Evolutionary conservation across 2,888 invertebrate genomes (phyloP), one percentile per base, ranked within the genome.

Genomic region (Magallana nippona): DNA sequence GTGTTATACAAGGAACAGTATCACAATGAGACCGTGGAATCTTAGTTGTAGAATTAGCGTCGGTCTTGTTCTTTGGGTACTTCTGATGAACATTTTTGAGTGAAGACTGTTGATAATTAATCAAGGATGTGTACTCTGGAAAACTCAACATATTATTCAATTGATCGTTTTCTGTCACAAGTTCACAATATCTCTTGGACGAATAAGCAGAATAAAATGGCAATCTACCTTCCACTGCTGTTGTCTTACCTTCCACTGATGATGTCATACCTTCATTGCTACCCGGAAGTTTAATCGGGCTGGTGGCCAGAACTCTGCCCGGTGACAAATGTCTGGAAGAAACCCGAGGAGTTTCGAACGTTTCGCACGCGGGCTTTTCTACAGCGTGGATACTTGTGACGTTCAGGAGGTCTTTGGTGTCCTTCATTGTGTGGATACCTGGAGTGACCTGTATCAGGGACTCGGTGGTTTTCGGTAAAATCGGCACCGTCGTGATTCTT

Each of bases 391-490:
- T 27, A 27, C 71, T 71, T 5, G 15, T 32, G 22, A 71, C 27
- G 13, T 71, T 71, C 22, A 71, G 27, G 13, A 71, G 71, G 32
- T 32, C 71, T 15, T 71, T 27, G 2, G 71, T 71, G 22, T 71
- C 27, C 71, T 71, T 71, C 71, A 71, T 71, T 22, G 71, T 71
- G 22, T 71, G 71, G 13, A 71, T 71, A 55, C 56, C n/a, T 8
- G 55, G 78, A 3, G 55, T 11, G 15, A 19, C 22, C 55, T 55
- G n/a, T 13, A 78, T 19, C n/a, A 19, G n/a, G 44, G 78, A 55
- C 55, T 78, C 19, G 0, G 78, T 11, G 15, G 55, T 55, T 78
- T 55, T 78, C n/a, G 80, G 11, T 32, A 57, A 22, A 58, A 57
- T 19, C 5, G 80, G 80, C 19, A 57, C 17, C 13, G 80, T 57